These are phyloP conservation scores for Dolichallabes microphthalmus DNA, from an alignment of 2,113 vertebrate species.

Conservation along the genomic window DNA sequence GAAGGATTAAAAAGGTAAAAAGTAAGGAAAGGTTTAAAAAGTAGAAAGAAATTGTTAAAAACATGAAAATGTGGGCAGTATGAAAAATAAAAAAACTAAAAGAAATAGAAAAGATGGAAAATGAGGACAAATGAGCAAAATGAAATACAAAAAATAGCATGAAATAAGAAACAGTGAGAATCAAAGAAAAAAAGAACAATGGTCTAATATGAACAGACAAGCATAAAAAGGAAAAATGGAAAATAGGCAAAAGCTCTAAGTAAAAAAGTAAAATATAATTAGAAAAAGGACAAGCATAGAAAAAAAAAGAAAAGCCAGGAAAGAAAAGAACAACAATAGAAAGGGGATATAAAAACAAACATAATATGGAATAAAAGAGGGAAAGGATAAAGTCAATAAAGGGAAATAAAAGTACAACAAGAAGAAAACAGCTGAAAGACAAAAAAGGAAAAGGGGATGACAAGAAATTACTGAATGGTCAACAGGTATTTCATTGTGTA, in stretches of 20 bases:
- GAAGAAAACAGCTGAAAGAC: not conserved
- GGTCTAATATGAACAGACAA: not conserved
- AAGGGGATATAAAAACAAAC: not conserved
- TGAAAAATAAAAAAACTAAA: not conserved
- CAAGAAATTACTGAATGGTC: not conserved
- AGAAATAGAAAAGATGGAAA: not conserved
- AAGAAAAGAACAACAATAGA: not conserved
- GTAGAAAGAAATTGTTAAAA: not conserved
- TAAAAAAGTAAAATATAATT: not conserved
- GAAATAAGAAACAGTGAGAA: not conserved
- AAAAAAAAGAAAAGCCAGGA: not conserved
- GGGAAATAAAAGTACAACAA: not conserved
- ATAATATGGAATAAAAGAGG: not conserved
- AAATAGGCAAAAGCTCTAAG: not conserved
- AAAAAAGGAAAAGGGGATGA: not conserved
- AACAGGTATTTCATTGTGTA: slow-evolving; percentile 11
- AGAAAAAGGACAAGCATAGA: not conserved
- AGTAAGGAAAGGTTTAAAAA: not conserved
- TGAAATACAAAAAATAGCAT: not conserved
- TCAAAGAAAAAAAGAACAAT: not conserved
- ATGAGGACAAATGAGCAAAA: not conserved
- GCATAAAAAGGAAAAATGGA: not conserved
- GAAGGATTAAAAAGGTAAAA: not conserved
- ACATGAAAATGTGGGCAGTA: not conserved
- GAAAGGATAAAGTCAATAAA: not conserved